These are phyloP conservation scores for Pelagia noctiluca DNA, from an alignment of 30 jellyfish, hydroid and myxozoan species.

Conservation along the genomic window DNA sequence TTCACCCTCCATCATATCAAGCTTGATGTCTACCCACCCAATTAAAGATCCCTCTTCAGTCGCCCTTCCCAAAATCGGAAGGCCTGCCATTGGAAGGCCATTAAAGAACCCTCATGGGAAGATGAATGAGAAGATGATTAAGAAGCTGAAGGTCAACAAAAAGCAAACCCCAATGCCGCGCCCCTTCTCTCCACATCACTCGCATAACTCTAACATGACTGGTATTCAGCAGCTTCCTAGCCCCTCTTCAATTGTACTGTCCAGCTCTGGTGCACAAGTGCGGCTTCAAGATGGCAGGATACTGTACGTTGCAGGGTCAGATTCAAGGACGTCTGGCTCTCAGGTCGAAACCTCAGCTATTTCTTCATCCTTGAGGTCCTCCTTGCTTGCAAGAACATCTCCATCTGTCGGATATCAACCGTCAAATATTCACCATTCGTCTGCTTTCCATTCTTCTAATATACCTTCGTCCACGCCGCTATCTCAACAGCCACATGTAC, in stretches of 20 bases:
- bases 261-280: slow-evolving; percentile 80
- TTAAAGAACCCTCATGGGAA: slow-evolving; percentile 39
- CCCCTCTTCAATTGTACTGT: slow-evolving; percentile 67
- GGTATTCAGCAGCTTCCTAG: slow-evolving; percentile 73
- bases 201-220: background rate
- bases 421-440: too few relatives aligned
- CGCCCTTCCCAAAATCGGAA: slow-evolving; percentile 18
- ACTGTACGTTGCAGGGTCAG: slow-evolving; percentile 55
- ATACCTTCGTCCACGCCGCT: background rate
- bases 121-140: slow-evolving; percentile 18
- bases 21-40: background rate
- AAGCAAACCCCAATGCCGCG: slow-evolving; percentile 28
- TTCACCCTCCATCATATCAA: background rate
- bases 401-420: too few relatives aligned
- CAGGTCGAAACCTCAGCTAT: too few relatives aligned
- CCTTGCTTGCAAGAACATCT: too few relatives aligned
- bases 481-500: background rate
- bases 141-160: slow-evolving; percentile 27
- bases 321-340: too few relatives aligned
- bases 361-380: too few relatives aligned
- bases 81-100: background rate
- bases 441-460: background rate
- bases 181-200: slow-evolving; percentile 16
- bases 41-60: background rate
- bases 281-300: slow-evolving; percentile 83